phyloP scores from a whole-genome alignment of 2,888 invertebrate species.

The Campoplex nolae region DNA sequence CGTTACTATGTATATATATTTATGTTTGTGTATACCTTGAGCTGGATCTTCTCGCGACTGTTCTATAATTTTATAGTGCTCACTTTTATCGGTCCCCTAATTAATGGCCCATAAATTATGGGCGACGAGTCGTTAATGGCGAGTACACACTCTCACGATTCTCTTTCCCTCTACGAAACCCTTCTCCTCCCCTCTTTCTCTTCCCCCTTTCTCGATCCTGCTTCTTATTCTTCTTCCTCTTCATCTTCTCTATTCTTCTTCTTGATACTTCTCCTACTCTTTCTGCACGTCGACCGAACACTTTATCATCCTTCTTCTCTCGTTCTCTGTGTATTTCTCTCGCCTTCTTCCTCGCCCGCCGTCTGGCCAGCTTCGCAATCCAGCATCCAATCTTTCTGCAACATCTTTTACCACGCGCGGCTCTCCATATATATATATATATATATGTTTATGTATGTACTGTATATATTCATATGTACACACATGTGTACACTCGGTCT shows the following conservation, averaged over 20 bases:
- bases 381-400: constrained; percentile 66
- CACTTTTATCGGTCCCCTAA: constrained; percentile 80
- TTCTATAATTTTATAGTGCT: constrained; percentile 80
- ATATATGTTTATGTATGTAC: not conserved
- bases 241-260: constrained; percentile 61
- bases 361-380: constrained; percentile 46
- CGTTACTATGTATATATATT: constrained; percentile 11
- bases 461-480: constrained; percentile 2
- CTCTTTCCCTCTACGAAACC: constrained; percentile 18
- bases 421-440: not conserved
- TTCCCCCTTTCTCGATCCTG: not conserved
- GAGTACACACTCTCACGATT: constrained; percentile 68
- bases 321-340: constrained; percentile 57
- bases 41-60: constrained; percentile 67
- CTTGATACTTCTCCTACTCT: constrained; percentile 48
- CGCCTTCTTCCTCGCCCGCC: constrained; percentile 61
- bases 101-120: constrained; percentile 83
- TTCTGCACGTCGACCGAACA: constrained; percentile 53
- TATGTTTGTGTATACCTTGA: not conserved
- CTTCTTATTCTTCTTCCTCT: constrained; percentile 26
- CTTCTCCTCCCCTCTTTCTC: not conserved
- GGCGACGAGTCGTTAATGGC: constrained; percentile 80
- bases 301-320: constrained; percentile 65
- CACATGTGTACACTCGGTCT: constrained; percentile 1
- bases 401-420: constrained; percentile 56